Evolutionary conservation across 1,140 invertebrate genomes (phyloP), one percentile per base, ranked within the genome.

Genomic region (Drosophila persimilis): DNA sequence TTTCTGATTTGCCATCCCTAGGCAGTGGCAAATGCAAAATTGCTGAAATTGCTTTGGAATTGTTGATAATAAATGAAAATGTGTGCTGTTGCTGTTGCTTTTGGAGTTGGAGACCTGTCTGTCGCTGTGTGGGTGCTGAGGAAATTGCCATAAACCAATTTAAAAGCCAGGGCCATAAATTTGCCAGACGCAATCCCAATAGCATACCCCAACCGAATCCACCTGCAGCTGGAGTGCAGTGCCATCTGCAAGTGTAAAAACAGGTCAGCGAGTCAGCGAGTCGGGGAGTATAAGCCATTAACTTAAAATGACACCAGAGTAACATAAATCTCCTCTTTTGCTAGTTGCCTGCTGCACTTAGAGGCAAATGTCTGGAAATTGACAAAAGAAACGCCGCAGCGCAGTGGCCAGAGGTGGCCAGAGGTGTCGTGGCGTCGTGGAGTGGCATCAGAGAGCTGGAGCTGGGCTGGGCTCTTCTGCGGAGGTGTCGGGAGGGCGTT

Each of bases 141-240:
- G 77, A 69, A 80, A 70, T 80, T 73, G 73, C 77, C 60, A 81
- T 80, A 80, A 85, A 77, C 77, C 73, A 85, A 85, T 85, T 85
- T 86, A 64, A 86, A 80, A 80, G 62, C 64, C 35, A 22, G 44
- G 58, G 62, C 66, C 77, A 74, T 86, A 77, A 85, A 86, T 85
- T 70, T 69, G 48, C 53, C 56, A 53, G 44, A 39, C 39, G 31
- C 29, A 39, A 15, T 22, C 39, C 46, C 45, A 39, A 15, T 22
- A 47, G 45, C 57, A 13, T 24, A 50, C 51, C 29, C 20, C 52
- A 85, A 85, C 29, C 20, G 52, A 85, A 85, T 85, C 61, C 80
- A 85, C 80, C 80, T 85, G 80, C 81, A 80, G 43, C 62, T 63
- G 55, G 43, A 45, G 39, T 44, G 22, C 20, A 5, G 71, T 26